Percentiles rank a stretch among this genome's conserved stretches.
phyloP scores from a whole-genome alignment of 2,888 invertebrate species.

The Dromius quadrimaculatus region DNA sequence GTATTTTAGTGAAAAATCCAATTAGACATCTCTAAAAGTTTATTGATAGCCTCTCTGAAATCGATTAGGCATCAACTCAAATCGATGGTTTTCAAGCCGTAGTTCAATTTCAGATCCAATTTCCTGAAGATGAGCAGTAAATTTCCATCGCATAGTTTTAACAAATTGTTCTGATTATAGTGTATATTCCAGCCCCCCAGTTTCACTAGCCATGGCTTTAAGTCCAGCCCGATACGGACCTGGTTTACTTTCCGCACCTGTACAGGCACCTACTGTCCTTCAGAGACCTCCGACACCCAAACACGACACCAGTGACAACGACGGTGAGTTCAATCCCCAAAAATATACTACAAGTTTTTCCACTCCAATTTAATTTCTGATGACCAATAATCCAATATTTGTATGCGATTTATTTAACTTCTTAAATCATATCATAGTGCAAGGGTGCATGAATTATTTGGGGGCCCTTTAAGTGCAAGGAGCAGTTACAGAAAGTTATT shows the following conservation, averaged over 20 bases:
- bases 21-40: too few relatives aligned
- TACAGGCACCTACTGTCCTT: conserved; percentile 64
- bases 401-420: conserved; percentile 16
- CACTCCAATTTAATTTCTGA: conserved; percentile 7
- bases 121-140: too few relatives aligned
- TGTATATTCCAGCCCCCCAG: conserved; percentile 78
- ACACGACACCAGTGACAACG: conserved; percentile 73
- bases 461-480: too few relatives aligned
- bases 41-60: too few relatives aligned
- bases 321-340: conserved; percentile 68
- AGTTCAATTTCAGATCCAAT: too few relatives aligned
- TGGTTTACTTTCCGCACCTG: conserved; percentile 71
- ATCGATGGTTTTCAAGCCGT: too few relatives aligned
- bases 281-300: conserved; percentile 69
- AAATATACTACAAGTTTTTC: not conserved
- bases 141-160: too few relatives aligned
- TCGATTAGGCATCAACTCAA: too few relatives aligned
- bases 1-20: too few relatives aligned
- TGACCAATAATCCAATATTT: conserved; percentile 18
- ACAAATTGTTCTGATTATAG: conserved; percentile 17
- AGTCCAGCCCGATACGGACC: conserved; percentile 79
- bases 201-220: conserved; percentile 74
- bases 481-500: conserved; percentile 25
- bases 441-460: not conserved
- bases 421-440: conserved; percentile 15